Evolutionary conservation across 2,888 invertebrate species (phyloP).

Genomic region (Eupithecia subumbrata): DNA sequence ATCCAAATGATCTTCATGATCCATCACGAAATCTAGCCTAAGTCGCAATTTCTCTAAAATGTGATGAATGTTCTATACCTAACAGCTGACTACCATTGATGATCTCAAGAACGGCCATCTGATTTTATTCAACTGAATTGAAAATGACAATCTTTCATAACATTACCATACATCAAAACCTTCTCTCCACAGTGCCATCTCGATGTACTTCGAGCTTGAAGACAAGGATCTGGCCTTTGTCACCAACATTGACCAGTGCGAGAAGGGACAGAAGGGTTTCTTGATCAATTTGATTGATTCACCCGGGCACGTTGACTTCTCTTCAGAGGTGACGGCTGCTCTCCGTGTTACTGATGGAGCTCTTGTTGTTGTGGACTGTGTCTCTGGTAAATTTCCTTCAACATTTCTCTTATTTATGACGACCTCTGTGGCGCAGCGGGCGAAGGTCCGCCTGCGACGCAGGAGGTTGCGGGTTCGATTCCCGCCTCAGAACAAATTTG

Average conservation of each 20-base stretch:
- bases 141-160: background rate
- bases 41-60: constrained; percentile 27
- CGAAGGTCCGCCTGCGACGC: no score
- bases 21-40: no score
- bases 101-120: constrained; percentile 85
- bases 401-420: no score
- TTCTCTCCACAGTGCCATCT: constrained; percentile 92
- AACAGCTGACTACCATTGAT: constrained; percentile 70
- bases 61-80: constrained; percentile 85
- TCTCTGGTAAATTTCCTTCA: constrained; percentile 90
- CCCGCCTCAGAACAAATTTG: no score
- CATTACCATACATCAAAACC: constrained; percentile 17
- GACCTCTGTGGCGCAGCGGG: no score
- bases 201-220: constrained; percentile 99
- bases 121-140: constrained; percentile 50
- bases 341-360: constrained; percentile 99
- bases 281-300: constrained; percentile 99
- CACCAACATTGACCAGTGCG: constrained; percentile 94
- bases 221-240: constrained; percentile 98
- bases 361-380: constrained; percentile 99
- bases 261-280: constrained; percentile 96
- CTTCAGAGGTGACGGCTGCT: constrained; percentile 99
- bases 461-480: no score
- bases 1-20: constrained; percentile 5
- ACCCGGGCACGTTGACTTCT: constrained; percentile 99